Conservation (phyloP, 2,113 vertebrate species). For the Cyphomyrus plagiostoma region DNA sequence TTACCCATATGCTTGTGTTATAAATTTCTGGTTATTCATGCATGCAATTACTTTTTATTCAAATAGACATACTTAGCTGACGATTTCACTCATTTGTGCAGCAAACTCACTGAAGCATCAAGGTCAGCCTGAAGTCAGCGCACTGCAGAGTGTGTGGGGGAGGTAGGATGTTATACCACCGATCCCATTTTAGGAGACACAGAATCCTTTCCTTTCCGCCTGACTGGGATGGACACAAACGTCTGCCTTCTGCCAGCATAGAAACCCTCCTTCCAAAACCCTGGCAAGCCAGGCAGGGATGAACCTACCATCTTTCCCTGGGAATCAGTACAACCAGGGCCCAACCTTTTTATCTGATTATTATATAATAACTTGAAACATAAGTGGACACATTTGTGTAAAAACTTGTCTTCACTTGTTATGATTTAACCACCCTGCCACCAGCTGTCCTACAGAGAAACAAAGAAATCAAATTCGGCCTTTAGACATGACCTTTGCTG, state of each 20-base stretch:
- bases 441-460: neutral
- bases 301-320: neutral
- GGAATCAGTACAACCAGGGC: neutral
- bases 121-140: neutral
- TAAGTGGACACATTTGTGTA: neutral
- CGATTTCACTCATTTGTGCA: neutral
- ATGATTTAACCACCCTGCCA: neutral
- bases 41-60: neutral
- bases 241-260: neutral
- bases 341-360: neutral
- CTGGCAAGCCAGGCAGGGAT: neutral
- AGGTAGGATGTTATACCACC: neutral
- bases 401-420: neutral
- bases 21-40: conserved; percentile 6
- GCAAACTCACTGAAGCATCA: neutral
- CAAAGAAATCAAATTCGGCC: neutral
- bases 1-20: neutral
- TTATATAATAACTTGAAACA: neutral
- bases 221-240: neutral
- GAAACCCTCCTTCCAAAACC: neutral
- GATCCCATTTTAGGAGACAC: neutral
- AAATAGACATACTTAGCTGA: neutral
- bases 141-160: neutral
- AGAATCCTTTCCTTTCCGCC: neutral
- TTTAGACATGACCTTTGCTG: neutral